Evolutionary conservation across 2,113 vertebrate genomes (phyloP).

Genomic region (Callorhinus ursinus): DNA sequence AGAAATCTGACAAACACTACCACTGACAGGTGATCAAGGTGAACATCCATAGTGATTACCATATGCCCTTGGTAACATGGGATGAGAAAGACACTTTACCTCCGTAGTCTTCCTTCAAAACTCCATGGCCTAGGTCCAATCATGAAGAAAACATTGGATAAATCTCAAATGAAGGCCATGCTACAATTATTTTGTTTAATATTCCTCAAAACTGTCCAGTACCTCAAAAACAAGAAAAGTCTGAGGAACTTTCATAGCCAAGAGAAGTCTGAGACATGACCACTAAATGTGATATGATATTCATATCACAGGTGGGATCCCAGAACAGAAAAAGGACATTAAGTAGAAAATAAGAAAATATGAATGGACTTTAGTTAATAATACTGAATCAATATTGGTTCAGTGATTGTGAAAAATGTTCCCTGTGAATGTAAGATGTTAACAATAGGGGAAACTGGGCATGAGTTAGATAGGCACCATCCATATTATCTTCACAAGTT

Average conservation of each 20-base stretch:
- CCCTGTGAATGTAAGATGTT: neutral
- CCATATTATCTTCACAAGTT: neutral
- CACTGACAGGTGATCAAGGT: no score
- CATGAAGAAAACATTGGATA: neutral
- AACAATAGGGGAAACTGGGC: neutral
- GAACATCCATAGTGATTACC: neutral
- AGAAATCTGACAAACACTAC: neutral
- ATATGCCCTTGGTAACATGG: neutral
- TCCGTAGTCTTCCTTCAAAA: neutral
- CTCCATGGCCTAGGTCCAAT: neutral
- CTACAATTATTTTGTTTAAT: neutral
- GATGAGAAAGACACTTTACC: neutral
- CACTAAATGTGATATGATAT: neutral
- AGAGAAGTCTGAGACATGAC: neutral
- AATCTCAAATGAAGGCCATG: neutral
- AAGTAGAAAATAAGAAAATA: neutral
- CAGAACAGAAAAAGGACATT: neutral
- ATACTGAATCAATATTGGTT: neutral
- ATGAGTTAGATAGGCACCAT: neutral
- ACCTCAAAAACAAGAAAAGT: neutral
- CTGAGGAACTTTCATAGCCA: neutral
- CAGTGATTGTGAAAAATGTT: neutral
- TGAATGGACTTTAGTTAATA: neutral
- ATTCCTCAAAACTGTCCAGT: neutral
- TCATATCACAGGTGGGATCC: neutral